Percentiles rank a stretch among this genome's conserved stretches.
These are phyloP conservation scores for Propithecus coquereli DNA, from an alignment of 2,113 vertebrate genomes.

Conservation along the genomic window DNA sequence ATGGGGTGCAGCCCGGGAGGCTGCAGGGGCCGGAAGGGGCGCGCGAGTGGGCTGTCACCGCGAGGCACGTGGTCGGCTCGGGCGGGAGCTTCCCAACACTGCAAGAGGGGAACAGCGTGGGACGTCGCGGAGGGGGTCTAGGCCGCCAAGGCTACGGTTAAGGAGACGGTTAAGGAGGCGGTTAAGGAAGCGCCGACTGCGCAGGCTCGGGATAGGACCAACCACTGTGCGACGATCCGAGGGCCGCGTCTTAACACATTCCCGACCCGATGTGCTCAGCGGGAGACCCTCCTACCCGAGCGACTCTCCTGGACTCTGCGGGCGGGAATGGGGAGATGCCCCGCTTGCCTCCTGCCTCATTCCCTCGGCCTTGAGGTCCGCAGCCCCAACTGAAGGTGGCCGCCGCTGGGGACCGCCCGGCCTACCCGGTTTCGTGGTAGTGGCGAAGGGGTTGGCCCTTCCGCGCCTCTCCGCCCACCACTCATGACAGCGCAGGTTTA, in stretches of 20 bases:
- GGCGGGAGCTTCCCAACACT: slow-evolving; percentile 29
- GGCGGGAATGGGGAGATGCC: neutral
- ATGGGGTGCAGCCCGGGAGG: accelerated
- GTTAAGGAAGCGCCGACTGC: slow-evolving; percentile 61
- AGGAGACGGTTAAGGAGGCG: too few relatives aligned
- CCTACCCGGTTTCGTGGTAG: neutral
- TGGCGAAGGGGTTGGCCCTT: neutral
- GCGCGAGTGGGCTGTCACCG: neutral
- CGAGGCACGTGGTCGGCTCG: slow-evolving; percentile 40
- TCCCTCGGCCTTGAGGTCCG: neutral
- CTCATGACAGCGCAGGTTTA: neutral
- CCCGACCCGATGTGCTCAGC: neutral
- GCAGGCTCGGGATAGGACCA: slow-evolving; percentile 53
- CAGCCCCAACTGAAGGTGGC: neutral
- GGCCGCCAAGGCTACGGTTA: neutral
- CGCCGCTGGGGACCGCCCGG: neutral
- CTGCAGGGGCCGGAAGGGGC: neutral
- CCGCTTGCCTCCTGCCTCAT: neutral
- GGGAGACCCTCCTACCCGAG: neutral
- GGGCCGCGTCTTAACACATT: slow-evolving; percentile 8
- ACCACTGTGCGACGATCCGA: neutral
- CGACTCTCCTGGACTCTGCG: neutral
- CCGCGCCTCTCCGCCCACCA: neutral
- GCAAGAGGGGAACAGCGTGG: slow-evolving; percentile 42
- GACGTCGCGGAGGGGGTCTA: neutral